Base-by-base conservation (phyloP, 2,888 invertebrate species). In the Drosophila mayaguana region DNA sequence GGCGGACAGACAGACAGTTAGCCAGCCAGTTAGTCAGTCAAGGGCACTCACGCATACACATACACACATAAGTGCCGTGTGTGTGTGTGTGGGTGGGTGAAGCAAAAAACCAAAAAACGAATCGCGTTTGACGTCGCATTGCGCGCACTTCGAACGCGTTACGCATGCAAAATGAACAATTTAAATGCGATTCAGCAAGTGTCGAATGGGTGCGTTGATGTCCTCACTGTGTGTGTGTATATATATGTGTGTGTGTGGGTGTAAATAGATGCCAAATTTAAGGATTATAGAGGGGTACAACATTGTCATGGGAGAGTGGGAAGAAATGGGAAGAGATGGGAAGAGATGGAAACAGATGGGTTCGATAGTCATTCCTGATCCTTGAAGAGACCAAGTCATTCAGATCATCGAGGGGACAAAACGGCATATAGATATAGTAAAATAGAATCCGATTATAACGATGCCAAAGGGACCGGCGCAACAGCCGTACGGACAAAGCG, bases 111-210 rank as follows among this genome's bases (percentile, higher is more conserved):
- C 66, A 72, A 64, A 72, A 61, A 28, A 5, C 59, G 54, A 28
- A 75, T 69, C 65, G 72, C 79, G 55, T 66, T 72, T 67, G 40
- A 68, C 66, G 66, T 46, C 70, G 64, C 69, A 73, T 78, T 78
- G 70, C 65, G 63, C 67, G 63, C 72, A 77, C 74, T 79, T 72
- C 61, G 60, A 71, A 83, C 83, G 83, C 85, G 83, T 45, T 59
- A 36, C 65, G 83, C 83, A 84, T 84, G 72, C 81, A 74, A 84
- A 84, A 85, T 80, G 77, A 83, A 85, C 83, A 78, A 81, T 83
- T 85, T 85, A 80, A 81, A 81, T 78, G 78, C 51, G 71, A 72
- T 78, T 84, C 75, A 81, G 77, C 62, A 18, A 38, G 38, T 20
- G 36, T 22, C 9, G 22, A 45, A 38, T 51, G 48, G n/a, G 28